These are phyloP conservation scores for Amblyopsis rosae DNA, from an alignment of 2,113 vertebrate species.

Conservation along the genomic window DNA sequence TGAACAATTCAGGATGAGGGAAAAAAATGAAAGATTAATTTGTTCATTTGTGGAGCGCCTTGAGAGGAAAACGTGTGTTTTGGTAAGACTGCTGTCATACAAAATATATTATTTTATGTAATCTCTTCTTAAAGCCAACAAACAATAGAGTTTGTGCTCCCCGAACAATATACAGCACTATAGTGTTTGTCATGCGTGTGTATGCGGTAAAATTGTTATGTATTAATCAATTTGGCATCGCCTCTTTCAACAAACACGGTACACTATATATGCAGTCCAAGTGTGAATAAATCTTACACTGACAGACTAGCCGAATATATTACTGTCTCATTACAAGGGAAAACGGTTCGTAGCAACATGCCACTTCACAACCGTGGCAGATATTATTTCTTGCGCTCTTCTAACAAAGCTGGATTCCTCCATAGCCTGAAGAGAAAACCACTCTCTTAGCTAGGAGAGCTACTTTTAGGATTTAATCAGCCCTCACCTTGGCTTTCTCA, in stretches of 20 bases:
- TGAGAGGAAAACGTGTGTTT: too few species aligned
- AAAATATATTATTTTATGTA: too few species aligned
- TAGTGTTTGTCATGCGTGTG: neutral
- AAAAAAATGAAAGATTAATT: too few species aligned
- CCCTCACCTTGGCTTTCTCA: slow-evolving; percentile 64
- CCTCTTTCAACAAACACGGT: slow-evolving; percentile 21
- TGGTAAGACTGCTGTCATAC: too few species aligned
- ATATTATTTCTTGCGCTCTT: slow-evolving; percentile 46
- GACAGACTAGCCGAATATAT: slow-evolving; percentile 42
- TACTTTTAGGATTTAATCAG: slow-evolving; percentile 66
- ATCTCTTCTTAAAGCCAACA: too few species aligned
- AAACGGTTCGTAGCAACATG: slow-evolving; percentile 18
- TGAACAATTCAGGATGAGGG: too few species aligned
- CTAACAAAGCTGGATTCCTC: slow-evolving; percentile 42
- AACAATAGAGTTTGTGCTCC: too few species aligned
- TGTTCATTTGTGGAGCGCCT: too few species aligned
- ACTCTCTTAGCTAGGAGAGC: slow-evolving; percentile 43
- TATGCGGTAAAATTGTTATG: slow-evolving; percentile 6
- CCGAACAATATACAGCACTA: neutral
- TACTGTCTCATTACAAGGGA: slow-evolving; percentile 43
- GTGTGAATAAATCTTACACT: slow-evolving; percentile 40
- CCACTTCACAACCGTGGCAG: slow-evolving; percentile 30
- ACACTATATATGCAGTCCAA: slow-evolving; percentile 41
- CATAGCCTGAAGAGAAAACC: slow-evolving; percentile 38
- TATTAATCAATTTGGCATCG: slow-evolving; percentile 43